Evolutionary conservation across 2,113 vertebrate genomes (phyloP).

Genomic region (Craseonycteris thonglongyai): DNA sequence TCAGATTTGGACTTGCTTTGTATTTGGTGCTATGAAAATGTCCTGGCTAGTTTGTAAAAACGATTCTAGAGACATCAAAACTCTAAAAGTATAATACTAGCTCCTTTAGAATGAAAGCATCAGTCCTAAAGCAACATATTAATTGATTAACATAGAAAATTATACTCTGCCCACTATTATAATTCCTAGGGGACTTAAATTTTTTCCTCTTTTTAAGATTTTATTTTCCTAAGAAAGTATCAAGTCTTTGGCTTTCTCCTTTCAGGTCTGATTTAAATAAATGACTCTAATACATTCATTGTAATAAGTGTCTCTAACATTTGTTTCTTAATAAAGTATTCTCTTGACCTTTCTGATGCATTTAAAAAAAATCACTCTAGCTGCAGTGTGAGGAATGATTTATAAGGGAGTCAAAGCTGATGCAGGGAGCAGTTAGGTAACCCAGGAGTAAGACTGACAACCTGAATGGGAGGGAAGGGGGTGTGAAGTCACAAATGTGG

Average conservation of each 20-base stretch:
- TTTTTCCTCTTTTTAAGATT: neutral
- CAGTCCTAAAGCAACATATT: neutral
- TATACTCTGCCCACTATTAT: neutral
- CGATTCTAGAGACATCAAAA: neutral
- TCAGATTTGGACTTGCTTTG: neutral
- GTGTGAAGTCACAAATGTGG: neutral
- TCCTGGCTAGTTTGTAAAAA: neutral
- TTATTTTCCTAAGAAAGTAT: neutral
- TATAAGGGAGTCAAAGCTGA: neutral
- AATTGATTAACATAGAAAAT: neutral
- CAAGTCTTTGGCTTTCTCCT: neutral
- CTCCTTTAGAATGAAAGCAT: neutral
- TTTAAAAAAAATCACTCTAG: neutral
- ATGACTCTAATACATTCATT: constrained; percentile 22
- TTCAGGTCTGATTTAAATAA: constrained; percentile 29
- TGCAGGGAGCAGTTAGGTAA: neutral
- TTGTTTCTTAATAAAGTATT: constrained; percentile 51
- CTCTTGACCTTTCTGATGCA: constrained; percentile 4
- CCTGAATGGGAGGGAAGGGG: neutral
- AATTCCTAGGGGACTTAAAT: neutral
- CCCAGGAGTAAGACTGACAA: neutral
- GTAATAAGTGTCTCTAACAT: neutral
- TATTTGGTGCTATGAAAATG: neutral
- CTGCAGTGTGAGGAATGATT: neutral
- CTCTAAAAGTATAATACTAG: neutral